Evolutionary conservation across 2,888 invertebrate species (phyloP).

Genomic region (Ellobium chinense): DNA sequence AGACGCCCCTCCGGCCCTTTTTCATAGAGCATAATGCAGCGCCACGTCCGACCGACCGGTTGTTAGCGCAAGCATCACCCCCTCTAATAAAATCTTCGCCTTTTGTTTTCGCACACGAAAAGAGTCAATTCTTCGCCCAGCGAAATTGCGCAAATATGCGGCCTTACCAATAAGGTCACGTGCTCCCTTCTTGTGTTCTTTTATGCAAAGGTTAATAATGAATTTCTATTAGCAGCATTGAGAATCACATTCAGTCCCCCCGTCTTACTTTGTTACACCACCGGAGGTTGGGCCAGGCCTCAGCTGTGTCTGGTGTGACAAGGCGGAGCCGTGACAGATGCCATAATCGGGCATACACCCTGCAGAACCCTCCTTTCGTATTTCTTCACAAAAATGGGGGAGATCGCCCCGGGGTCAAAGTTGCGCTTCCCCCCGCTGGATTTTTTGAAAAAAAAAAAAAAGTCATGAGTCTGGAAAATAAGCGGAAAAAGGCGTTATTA

Average conservation of each 20-base stretch:
- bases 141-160: conserved; percentile 21
- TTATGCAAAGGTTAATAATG: background rate
- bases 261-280: too few relatives aligned
- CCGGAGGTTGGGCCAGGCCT: too few relatives aligned
- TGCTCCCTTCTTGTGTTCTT: background rate
- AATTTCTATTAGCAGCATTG: background rate
- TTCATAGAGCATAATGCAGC: too few relatives aligned
- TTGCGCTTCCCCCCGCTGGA: background rate
- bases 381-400: background rate
- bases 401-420: conserved; percentile 1
- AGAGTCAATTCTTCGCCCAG: background rate
- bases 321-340: conserved; percentile 18
- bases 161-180: background rate
- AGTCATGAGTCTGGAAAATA: background rate
- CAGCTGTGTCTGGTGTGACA: background rate
- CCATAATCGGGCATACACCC: background rate
- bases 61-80: too few relatives aligned
- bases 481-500: background rate
- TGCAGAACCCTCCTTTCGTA: background rate
- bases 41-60: too few relatives aligned
- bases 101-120: background rate
- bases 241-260: background rate
- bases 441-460: background rate
- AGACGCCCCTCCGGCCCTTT: too few relatives aligned
- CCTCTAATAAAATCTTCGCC: background rate